A percentile compares a stretch with the other conserved stretches of the same genome.
Evolutionary conservation across 2,797 vertebrate species (phyloP).

Genomic region (Pangasius krempfi): DNA sequence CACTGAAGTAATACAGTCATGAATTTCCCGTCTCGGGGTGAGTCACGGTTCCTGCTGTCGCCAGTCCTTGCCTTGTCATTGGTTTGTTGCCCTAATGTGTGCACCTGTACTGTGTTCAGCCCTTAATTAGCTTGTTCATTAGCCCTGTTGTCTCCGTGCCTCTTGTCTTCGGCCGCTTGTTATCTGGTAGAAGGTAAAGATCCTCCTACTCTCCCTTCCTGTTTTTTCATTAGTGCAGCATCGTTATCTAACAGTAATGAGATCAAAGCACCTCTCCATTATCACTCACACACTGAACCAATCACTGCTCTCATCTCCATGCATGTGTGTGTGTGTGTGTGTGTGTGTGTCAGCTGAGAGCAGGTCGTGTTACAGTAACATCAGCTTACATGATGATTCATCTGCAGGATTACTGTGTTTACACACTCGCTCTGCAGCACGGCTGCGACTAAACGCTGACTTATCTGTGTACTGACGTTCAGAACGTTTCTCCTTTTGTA

Average conservation of each 20-base stretch:
- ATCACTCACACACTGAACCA: background rate
- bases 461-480: background rate
- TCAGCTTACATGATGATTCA: background rate
- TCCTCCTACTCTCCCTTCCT: background rate
- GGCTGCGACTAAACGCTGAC: background rate
- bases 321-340: background rate
- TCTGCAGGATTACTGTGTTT: background rate
- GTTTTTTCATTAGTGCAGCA: background rate
- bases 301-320: background rate
- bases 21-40: background rate
- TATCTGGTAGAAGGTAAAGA: background rate
- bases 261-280: constrained; percentile 14
- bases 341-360: background rate
- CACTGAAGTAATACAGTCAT: background rate
- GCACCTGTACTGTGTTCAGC: background rate
- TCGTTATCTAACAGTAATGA: background rate
- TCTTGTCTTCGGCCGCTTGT: background rate
- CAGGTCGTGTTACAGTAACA: background rate
- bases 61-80: background rate
- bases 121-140: background rate
- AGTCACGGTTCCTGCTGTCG: too few relatives aligned
- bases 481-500: background rate
- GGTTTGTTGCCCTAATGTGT: background rate
- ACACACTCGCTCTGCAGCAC: background rate
- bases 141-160: background rate